phyloP scores from a whole-genome alignment of 2,888 invertebrate genomes.

The Omphaloscelis lunosa region DNA sequence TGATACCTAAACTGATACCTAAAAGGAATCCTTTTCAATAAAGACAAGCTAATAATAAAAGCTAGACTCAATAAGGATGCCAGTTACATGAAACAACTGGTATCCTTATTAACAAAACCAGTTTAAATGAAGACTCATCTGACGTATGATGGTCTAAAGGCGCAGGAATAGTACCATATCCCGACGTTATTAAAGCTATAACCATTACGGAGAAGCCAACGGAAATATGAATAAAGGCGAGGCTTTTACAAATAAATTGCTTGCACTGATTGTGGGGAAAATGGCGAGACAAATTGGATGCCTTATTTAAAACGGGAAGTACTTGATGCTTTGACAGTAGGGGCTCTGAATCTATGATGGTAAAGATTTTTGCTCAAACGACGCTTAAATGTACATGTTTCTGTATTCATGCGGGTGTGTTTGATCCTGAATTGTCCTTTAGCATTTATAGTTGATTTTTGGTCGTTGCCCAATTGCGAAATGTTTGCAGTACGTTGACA shows the following conservation, averaged over 20 bases:
- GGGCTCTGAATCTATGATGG: slow-evolving; percentile 5
- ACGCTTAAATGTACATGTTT: slow-evolving; percentile 13
- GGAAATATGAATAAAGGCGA: slow-evolving; percentile 64
- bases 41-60: slow-evolving; percentile 30
- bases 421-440: slow-evolving; percentile 1
- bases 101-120: slow-evolving; percentile 40
- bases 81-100: slow-evolving; percentile 12
- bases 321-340: slow-evolving; percentile 48
- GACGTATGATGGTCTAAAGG: slow-evolving; percentile 14
- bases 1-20: too few relatives aligned
- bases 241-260: slow-evolving; percentile 64
- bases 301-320: slow-evolving; percentile 59
- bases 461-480: slow-evolving; percentile 14
- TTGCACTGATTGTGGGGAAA: slow-evolving; percentile 57
- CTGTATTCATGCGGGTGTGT: slow-evolving; percentile 30
- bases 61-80: slow-evolving; percentile 36
- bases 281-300: slow-evolving; percentile 63
- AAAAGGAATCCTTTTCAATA: slow-evolving; percentile 8
- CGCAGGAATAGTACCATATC: slow-evolving; percentile 48
- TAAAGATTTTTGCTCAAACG: slow-evolving; percentile 33
- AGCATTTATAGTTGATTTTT: background rate
- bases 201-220: slow-evolving; percentile 45
- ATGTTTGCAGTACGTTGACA: slow-evolving; percentile 30
- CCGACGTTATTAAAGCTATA: slow-evolving; percentile 55
- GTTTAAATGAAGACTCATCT: slow-evolving; percentile 53